Conservation (phyloP, 1,140 invertebrate species). For the Trichonephila inaurata region DNA sequence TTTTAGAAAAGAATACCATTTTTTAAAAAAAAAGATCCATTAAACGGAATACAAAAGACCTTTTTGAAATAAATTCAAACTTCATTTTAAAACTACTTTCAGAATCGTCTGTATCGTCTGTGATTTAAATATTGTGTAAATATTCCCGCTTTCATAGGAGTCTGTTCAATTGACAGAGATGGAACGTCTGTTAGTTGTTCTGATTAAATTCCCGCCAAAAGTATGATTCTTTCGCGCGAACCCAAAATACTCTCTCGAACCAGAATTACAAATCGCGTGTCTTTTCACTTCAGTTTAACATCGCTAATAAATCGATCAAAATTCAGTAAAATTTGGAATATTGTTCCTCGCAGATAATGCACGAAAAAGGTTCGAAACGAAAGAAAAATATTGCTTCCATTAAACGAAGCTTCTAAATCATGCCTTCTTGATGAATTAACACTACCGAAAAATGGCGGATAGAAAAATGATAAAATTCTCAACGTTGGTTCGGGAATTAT, state of each 20-base stretch:
- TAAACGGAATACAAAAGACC: not conserved
- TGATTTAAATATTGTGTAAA: not conserved
- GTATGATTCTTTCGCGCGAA: not conserved
- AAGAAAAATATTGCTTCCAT: not conserved
- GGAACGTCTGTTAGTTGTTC: not conserved
- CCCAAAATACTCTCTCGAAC: not conserved
- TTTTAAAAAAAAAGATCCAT: too few species aligned
- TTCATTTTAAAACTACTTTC: not conserved
- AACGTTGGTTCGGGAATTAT: not conserved
- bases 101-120: too few species aligned
- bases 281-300: not conserved
- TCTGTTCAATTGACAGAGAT: not conserved
- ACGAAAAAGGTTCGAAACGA: not conserved
- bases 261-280: not conserved
- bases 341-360: not conserved
- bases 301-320: not conserved
- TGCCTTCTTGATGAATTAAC: not conserved
- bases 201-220: conserved; percentile 6
- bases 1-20: too few species aligned
- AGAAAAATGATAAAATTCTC: not conserved
- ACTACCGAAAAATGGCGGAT: not conserved
- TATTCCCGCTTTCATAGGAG: not conserved
- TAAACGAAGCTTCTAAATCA: not conserved
- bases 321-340: not conserved
- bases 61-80: not conserved